These are phyloP conservation scores for Rhizoglyphus robini DNA, from an alignment of 1,140 invertebrate species.

Conservation along the genomic window DNA sequence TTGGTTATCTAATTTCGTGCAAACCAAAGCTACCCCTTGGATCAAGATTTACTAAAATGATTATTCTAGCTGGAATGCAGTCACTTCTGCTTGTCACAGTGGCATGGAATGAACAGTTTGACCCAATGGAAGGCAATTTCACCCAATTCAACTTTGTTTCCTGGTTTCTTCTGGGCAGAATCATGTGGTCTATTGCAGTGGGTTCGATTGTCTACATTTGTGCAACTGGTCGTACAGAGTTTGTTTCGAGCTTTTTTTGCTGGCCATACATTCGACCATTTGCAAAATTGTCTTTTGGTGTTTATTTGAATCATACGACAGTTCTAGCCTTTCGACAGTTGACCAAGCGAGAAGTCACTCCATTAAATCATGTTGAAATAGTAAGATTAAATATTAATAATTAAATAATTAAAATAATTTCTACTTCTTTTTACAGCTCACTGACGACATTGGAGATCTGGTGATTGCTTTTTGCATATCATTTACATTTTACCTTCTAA, in stretches of 20 bases:
- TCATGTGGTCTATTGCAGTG: slow-evolving; percentile 14
- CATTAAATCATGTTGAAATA: slow-evolving; percentile 14
- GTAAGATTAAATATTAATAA: background rate
- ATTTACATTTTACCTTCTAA: slow-evolving; percentile 11
- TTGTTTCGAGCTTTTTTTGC: background rate
- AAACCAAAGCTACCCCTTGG: slow-evolving; percentile 6
- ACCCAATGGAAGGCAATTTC: slow-evolving; percentile 9
- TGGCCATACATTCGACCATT: background rate
- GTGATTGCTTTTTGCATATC: slow-evolving; percentile 1
- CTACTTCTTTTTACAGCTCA: background rate
- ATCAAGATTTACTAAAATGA: background rate
- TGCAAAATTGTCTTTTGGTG: slow-evolving; percentile 1
- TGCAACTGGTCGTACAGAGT: background rate
- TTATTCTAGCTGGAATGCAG: background rate
- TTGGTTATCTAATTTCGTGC: slow-evolving; percentile 10
- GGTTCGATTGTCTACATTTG: slow-evolving; percentile 15
- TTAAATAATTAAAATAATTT: background rate
- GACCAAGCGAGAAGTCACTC: background rate
- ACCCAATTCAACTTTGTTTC: slow-evolving; percentile 13
- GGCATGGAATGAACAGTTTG: slow-evolving; percentile 11
- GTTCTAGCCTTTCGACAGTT: slow-evolving; percentile 8
- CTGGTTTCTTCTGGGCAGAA: slow-evolving; percentile 11
- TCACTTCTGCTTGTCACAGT: background rate
- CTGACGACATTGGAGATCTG: background rate
- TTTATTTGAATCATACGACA: slow-evolving; percentile 16